Percentiles rank a stretch among this genome's conserved stretches.
phyloP scores from a whole-genome alignment of 2,888 invertebrate genomes.

The Adineta ricciae region DNA sequence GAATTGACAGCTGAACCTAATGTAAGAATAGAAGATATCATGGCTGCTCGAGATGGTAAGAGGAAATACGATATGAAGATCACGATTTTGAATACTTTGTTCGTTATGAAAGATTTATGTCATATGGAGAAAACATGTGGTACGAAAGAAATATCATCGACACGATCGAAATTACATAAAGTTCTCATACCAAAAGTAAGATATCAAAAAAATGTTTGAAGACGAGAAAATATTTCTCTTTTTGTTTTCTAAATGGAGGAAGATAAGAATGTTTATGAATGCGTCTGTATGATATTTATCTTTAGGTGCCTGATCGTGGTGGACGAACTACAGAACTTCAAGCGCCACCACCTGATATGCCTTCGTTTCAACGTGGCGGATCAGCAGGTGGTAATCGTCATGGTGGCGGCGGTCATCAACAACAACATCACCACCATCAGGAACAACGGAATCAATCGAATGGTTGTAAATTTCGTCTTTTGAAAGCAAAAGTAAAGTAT shows the following conservation, averaged over 20 bases:
- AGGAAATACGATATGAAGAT: background rate
- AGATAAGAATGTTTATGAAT: background rate
- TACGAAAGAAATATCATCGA: slow-evolving; percentile 72
- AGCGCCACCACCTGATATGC: slow-evolving; percentile 92
- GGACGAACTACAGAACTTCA: slow-evolving; percentile 80
- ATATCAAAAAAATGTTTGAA: background rate
- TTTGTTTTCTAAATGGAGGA: background rate
- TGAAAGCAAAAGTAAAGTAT: background rate
- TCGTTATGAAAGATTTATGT: slow-evolving; percentile 56
- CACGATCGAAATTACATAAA: slow-evolving; percentile 70
- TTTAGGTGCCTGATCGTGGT: slow-evolving; percentile 79
- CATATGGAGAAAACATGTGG: slow-evolving; percentile 84
- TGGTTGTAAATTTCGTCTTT: too few relatives aligned
- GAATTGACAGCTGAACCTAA: slow-evolving; percentile 56
- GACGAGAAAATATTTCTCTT: background rate
- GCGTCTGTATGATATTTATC: background rate
- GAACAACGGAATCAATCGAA: background rate
- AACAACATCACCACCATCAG: slow-evolving; percentile 17
- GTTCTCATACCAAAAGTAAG: slow-evolving; percentile 71
- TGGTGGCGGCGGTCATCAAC: slow-evolving; percentile 33
- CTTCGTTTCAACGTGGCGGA: slow-evolving; percentile 65
- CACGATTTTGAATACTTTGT: background rate
- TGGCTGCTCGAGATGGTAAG: slow-evolving; percentile 67
- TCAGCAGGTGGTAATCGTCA: slow-evolving; percentile 37
- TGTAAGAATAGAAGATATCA: slow-evolving; percentile 65